phyloP scores from a whole-genome alignment of 2,888 invertebrate species.

The Lithophane socia region DNA sequence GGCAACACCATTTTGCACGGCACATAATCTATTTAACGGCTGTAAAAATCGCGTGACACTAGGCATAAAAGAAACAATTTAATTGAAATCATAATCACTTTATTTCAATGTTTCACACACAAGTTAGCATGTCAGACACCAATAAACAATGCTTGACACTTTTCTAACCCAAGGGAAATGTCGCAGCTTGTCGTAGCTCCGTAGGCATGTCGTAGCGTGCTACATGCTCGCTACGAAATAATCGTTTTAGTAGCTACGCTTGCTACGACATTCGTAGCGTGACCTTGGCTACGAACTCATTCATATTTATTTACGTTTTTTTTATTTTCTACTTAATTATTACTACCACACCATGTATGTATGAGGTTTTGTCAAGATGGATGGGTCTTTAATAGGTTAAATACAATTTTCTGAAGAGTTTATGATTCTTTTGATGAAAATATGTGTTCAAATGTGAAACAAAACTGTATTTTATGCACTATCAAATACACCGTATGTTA shows the following conservation, averaged over 20 bases:
- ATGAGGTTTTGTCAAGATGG: not conserved
- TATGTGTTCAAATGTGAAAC: no score
- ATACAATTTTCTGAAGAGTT: not conserved
- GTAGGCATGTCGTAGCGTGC: conserved; percentile 50
- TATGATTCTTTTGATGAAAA: not conserved
- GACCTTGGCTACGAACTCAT: conserved; percentile 33
- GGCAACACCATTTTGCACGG: conserved; percentile 3
- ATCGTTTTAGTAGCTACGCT: conserved; percentile 34
- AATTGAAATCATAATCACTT: conserved; percentile 44
- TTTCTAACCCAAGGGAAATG: conserved; percentile 34
- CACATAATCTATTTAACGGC: conserved; percentile 6
- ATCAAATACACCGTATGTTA: no score
- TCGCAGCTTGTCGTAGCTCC: conserved; percentile 34
- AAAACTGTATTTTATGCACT: no score
- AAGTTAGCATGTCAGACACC: conserved; percentile 50
- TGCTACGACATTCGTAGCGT: conserved; percentile 48
- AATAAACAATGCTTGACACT: conserved; percentile 47
- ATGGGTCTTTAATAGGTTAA: not conserved
- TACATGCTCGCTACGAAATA: conserved; percentile 44
- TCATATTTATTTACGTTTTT: conserved; percentile 29
- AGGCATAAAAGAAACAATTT: conserved; percentile 25
- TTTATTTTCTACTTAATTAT: not conserved
- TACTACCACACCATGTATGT: not conserved
- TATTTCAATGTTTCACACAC: conserved; percentile 48
- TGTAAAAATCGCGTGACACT: conserved; percentile 23